Evolutionary conservation across 2,113 vertebrate species (phyloP).

Genomic region (Glaucomys volans): DNA sequence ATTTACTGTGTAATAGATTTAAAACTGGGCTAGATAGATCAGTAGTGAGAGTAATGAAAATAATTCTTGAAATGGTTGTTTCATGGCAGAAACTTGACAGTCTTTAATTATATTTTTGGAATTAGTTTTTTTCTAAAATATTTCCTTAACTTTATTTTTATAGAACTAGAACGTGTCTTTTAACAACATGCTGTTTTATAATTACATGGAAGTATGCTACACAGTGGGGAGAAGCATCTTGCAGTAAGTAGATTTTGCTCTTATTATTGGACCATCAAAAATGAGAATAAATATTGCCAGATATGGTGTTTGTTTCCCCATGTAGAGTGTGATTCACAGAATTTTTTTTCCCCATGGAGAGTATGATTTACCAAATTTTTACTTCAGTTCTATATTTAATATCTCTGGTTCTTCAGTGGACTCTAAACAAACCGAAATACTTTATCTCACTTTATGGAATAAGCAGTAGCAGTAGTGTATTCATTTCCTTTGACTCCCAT

Average conservation of each 20-base stretch:
- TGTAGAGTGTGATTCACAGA: background rate
- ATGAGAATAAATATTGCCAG: conserved; percentile 17
- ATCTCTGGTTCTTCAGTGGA: background rate
- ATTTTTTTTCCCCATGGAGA: background rate
- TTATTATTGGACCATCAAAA: conserved; percentile 48
- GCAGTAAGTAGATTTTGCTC: conserved; percentile 48
- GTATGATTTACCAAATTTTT: background rate
- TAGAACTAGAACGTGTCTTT: conserved; percentile 18
- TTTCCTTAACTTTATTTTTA: conserved; percentile 72
- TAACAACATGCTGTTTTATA: conserved; percentile 58
- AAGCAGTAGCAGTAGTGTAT: background rate
- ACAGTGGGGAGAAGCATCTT: background rate
- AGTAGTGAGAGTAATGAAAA: conserved; percentile 62
- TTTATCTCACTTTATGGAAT: conserved; percentile 2
- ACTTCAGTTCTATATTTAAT: conserved; percentile 8
- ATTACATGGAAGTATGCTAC: conserved; percentile 37
- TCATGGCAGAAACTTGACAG: conserved; percentile 68
- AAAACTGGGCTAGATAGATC: conserved; percentile 12
- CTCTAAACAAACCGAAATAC: background rate
- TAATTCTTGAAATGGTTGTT: conserved; percentile 70
- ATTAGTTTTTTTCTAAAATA: conserved; percentile 70
- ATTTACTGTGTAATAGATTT: conserved; percentile 58
- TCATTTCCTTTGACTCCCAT: background rate
- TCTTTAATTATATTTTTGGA: conserved; percentile 72
- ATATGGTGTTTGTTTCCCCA: background rate